Base-by-base conservation (phyloP, 2,888 invertebrate genomes). In the Zelleria hepariella region DNA sequence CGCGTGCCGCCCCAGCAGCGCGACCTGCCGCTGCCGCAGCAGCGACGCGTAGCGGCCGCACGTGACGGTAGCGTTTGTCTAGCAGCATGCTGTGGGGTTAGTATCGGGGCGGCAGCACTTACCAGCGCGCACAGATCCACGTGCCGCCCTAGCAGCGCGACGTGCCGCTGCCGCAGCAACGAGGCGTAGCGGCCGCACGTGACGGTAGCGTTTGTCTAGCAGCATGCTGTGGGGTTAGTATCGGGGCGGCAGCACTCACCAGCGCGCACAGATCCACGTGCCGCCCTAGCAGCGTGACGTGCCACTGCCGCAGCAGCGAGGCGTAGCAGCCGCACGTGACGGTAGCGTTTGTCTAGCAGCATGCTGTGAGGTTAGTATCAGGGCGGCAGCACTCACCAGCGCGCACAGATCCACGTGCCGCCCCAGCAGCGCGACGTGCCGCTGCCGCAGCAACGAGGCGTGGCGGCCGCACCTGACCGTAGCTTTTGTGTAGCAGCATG, bases 171-270 rank as follows among this genome's bases (percentile, higher is more conserved):
- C 66, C 97, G 94, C 67, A 99, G 87, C 62, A 99, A 89, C 0
- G 98, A 98, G 72, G 98, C 97, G 84, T 98, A 99, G 55, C 99
- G 92, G 72, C 98, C 97, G 47, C 98, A 96, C n/a, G n/a, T n/a
- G n/a, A n/a, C n/a, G n/a, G n/a, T n/a, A n/a, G n/a, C n/a, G n/a
- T n/a, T n/a, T n/a, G n/a, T n/a, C n/a, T n/a, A n/a, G n/a, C n/a
- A n/a, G n/a, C n/a, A n/a, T n/a, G n/a, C n/a, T 57, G 94, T 92
- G 5, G 97, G 96, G 74, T 5, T 4, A 96, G 95, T 58, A 96
- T 90, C 64, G 92, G 1, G 97, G 96, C 4, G 97, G 97, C 48
- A 96, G 91, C 6, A 95, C 94, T 49, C 95, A 94, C 75, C 98
- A 98, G 78, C 99, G 99, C 5, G 96, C 94, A 7, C 98, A 98